Evolutionary conservation across 2,888 invertebrate genomes (phyloP), one percentile per base, ranked within the genome.

Genomic region (Plutella xylostella): DNA sequence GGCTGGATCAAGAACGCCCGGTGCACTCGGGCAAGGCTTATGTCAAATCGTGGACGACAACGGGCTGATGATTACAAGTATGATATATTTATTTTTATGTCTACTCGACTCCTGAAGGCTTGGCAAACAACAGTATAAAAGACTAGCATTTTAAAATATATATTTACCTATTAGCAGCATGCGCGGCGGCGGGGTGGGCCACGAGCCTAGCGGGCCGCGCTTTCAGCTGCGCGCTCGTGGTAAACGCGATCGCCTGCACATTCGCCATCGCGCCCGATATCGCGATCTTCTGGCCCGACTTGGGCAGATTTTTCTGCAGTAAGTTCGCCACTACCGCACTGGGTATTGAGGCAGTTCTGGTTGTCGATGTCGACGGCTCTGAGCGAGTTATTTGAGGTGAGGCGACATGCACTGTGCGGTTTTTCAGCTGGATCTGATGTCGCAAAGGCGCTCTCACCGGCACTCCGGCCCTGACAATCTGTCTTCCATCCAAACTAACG

Each of bases 211-310:
- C 67, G 55, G 69, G 72, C 1, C 75, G 35, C 43, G 71, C 72
- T 53, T 71, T 71, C 37, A 75, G 53, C 54, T 74, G 77, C 35
- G 75, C 65, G 12, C 68, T 60, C 3, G 65, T n/a, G n/a, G n/a
- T 59, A 51, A 77, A 69, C 14, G 75, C 73, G n/a, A 77, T 68
- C 14, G 75, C 72, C 45, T 74, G 77, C 43, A 75, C 68, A 48
- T 71, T 71, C 3, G 70, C 73, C 25, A 69, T 58, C 37, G 45
- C 44, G 43, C 48, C 39, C 0, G 68, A 65, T 14, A 73, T 69
- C 6, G 72, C 69, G 3, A 74, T 70, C 62, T 72, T 72, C 55
- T 68, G 73, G 2, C 68, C 68, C 9, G 7, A 6, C 42, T 62
- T 62, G 0, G 69, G 69, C 45, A 72, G 46, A 31, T 63, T 68